Conservation (phyloP, 1,140 invertebrate genomes). For the Holcopasites calliopsidis region DNA sequence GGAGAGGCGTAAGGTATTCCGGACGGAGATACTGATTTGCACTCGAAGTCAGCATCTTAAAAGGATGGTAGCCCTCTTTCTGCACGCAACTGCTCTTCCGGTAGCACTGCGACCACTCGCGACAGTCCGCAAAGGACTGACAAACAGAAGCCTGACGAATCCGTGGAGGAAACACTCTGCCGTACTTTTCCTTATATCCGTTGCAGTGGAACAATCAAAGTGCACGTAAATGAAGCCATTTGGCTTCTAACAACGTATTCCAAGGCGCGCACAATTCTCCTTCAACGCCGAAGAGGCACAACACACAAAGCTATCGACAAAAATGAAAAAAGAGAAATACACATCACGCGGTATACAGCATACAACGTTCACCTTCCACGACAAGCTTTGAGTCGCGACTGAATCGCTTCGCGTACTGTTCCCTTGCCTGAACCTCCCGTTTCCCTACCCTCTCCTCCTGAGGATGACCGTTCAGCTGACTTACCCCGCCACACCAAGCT, state of each 20-base stretch:
- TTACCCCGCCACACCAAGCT: constrained; percentile 54
- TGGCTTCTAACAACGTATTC: constrained; percentile 1
- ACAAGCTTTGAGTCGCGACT: constrained; percentile 68
- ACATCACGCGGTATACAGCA: background rate
- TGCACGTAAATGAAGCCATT: constrained; percentile 45
- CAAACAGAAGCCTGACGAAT: constrained; percentile 26
- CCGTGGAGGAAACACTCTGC: constrained; percentile 25
- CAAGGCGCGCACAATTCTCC: background rate
- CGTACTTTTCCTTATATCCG: constrained; percentile 35
- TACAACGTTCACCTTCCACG: constrained; percentile 37
- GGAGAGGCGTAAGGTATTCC: constrained; percentile 93
- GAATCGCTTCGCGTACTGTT: constrained; percentile 43
- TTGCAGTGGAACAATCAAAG: constrained; percentile 8
- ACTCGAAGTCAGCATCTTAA: constrained; percentile 89
- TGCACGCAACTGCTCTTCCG: constrained; percentile 16
- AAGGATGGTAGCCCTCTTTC: constrained; percentile 30
- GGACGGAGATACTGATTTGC: constrained; percentile 93
- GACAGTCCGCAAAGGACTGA: constrained; percentile 20
- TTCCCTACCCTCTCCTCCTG: constrained; percentile 24
- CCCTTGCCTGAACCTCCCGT: constrained; percentile 44
- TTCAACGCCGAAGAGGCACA: background rate
- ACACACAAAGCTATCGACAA: background rate
- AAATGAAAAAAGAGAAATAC: background rate
- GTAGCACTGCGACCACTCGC: constrained; percentile 47
- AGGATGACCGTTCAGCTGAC: constrained; percentile 49